These are phyloP conservation scores for Ibycter americanus DNA, from an alignment of 2,797 vertebrate genomes.

Conservation along the genomic window DNA sequence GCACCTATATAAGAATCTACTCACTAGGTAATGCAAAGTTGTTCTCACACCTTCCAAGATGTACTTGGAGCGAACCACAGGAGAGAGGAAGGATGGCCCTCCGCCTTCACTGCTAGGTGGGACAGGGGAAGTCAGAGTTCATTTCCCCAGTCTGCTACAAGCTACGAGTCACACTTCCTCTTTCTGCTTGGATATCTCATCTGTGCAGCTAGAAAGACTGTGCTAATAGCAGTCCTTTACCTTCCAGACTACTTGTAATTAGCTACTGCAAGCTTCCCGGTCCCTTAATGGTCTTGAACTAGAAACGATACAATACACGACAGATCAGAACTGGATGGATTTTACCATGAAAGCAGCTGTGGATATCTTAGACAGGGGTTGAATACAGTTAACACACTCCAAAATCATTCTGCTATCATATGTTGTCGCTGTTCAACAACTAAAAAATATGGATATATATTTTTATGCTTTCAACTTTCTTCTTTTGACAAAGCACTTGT, in stretches of 20 bases:
- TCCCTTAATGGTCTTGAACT: not conserved
- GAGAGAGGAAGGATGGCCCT: not conserved
- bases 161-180: not conserved
- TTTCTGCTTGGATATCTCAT: not conserved
- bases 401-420: not conserved
- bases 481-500: constrained; percentile 20
- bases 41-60: not conserved
- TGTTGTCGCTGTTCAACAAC: not conserved
- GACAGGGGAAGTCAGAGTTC: not conserved
- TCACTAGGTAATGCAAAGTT: not conserved
- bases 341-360: not conserved
- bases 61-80: not conserved
- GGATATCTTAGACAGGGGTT: not conserved
- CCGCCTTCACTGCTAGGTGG: not conserved
- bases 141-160: not conserved
- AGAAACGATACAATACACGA: not conserved
- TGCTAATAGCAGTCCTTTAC: not conserved
- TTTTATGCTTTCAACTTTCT: constrained; percentile 5
- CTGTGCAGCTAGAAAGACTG: not conserved
- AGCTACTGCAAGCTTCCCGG: not conserved
- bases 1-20: not conserved
- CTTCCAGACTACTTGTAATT: not conserved
- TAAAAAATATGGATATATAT: not conserved
- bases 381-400: not conserved
- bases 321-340: not conserved